Evolutionary conservation across 2,113 vertebrate species (phyloP).

Genomic region (Catharus bicknelli): DNA sequence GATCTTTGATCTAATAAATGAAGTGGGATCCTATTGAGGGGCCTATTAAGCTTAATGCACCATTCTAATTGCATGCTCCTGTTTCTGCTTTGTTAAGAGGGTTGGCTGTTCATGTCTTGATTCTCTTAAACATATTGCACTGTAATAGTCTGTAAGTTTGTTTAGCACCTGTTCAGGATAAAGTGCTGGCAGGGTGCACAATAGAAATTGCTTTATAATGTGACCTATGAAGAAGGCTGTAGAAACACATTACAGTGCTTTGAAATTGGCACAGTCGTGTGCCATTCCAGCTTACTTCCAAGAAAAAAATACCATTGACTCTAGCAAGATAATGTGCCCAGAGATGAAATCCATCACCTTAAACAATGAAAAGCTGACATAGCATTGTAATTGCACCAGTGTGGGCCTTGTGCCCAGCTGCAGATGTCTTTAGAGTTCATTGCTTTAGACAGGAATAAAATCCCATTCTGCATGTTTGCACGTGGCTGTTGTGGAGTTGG

Average conservation of each 20-base stretch:
- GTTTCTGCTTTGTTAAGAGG: not conserved
- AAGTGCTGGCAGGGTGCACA: constrained; percentile 14
- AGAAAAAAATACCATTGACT: constrained; percentile 42
- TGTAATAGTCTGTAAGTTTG: not conserved
- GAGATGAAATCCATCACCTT: constrained; percentile 50
- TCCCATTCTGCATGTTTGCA: constrained; percentile 19
- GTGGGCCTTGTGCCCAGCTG: constrained; percentile 34
- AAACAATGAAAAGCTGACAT: constrained; percentile 57
- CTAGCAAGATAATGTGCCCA: constrained; percentile 3
- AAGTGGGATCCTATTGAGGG: not conserved
- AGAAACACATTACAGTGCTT: constrained; percentile 2
- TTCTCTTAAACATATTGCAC: not conserved
- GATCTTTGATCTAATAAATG: not conserved
- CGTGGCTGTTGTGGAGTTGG: constrained; percentile 5
- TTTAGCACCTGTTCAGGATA: constrained; percentile 45
- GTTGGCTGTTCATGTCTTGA: not conserved
- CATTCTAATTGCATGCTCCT: not conserved
- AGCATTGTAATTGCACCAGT: constrained; percentile 37
- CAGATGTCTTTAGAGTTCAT: constrained; percentile 44
- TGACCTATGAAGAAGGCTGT: constrained; percentile 10
- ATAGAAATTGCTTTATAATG: constrained; percentile 12
- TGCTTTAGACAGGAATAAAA: constrained; percentile 52
- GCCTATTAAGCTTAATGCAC: not conserved
- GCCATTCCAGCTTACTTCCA: constrained; percentile 43
- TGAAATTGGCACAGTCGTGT: not conserved